Base-by-base conservation (phyloP, 92 coral and sea anemone genomes). In the Porites lobata region DNA sequence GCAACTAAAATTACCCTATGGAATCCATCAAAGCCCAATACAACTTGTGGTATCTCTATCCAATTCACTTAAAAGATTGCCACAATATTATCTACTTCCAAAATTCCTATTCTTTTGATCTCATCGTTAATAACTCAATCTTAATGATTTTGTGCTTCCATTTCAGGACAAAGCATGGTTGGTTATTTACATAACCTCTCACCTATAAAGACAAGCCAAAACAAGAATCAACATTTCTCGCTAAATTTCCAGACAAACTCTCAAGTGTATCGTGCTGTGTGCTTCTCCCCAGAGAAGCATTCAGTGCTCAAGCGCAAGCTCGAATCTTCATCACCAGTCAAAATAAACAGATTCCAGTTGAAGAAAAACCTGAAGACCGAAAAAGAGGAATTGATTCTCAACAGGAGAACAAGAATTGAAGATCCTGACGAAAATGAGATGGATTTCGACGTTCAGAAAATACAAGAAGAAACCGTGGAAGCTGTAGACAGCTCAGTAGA, bases 261-360 rank as follows among this genome's bases (percentile, higher is more conserved):
- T 20, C 6, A 56, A 14, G 81, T 81, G 19, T 79, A 73, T 59
- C 73, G 94, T 13, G 24, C 86, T 65, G 98, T 92, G 4, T 92
- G 95, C 86, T 88, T 84, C 73, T 94, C 95, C 5, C 88, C 94
- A 62, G 93, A 92, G 19, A 92, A 94, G 81, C 94, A 90, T 67
- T 47, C 72, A 20, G 26, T 58, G 18, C 88, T 88, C 89, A 87
- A 83, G 50, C 9, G 63, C 24, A 94, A 81, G 66, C 59, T 58
- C 15, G 92, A 94, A 72, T 77, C 90, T 9, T 83, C 95, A 2
- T 94, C 91, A 18, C 94, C 95, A 0, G 76, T 78, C 21, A 94
- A 90, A 82, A 65, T 92, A 43, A 21, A 88, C 52, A 92, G 84
- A 63, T 94, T 53, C 78, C 90, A 81, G 58, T 56, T 89, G 38